These are phyloP conservation scores for Mesorhabditis spiculigera DNA, from an alignment of 2,888 invertebrate genomes.

Conservation along the genomic window DNA sequence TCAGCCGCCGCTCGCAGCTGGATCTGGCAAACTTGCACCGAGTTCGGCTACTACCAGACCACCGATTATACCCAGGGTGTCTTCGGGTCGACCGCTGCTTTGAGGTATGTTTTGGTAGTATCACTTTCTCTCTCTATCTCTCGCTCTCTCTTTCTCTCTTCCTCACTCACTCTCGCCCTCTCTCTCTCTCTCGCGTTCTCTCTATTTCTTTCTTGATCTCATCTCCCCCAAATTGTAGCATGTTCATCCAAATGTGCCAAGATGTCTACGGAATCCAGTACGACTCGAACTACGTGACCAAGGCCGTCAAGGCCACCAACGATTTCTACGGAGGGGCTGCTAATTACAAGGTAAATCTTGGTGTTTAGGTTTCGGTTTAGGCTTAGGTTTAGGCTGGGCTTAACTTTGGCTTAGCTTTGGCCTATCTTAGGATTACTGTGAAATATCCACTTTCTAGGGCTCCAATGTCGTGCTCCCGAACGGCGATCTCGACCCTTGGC, in stretches of 20 bases:
- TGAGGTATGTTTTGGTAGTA: not conserved
- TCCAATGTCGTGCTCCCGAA: constrained; percentile 31
- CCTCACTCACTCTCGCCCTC: too few relatives aligned
- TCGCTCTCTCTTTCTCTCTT: too few relatives aligned
- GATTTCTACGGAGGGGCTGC: constrained; percentile 36
- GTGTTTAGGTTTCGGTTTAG: not conserved
- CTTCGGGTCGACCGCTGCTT: constrained; percentile 12
- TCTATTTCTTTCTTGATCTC: too few relatives aligned
- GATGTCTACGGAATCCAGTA: constrained; percentile 33
- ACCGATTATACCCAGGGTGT: constrained; percentile 64
- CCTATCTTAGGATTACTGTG: constrained; percentile 1
- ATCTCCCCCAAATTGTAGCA: constrained; percentile 10
- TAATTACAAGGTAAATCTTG: constrained; percentile 19
- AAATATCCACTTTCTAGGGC: constrained; percentile 16
- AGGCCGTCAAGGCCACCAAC: constrained; percentile 33
- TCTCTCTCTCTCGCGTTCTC: too few relatives aligned
- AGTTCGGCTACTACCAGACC: constrained; percentile 90
- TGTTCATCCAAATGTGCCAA: constrained; percentile 35
- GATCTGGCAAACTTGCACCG: constrained; percentile 91
- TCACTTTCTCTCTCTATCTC: too few relatives aligned
- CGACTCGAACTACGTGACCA: constrained; percentile 23
- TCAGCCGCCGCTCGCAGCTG: constrained; percentile 70
- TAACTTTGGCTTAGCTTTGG: not conserved
- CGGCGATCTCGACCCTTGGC: constrained; percentile 30
- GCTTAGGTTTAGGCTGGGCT: not conserved